Conservation (phyloP, 53 echinoderm and acorn worm species). For the Pentamera pediparva region DNA sequence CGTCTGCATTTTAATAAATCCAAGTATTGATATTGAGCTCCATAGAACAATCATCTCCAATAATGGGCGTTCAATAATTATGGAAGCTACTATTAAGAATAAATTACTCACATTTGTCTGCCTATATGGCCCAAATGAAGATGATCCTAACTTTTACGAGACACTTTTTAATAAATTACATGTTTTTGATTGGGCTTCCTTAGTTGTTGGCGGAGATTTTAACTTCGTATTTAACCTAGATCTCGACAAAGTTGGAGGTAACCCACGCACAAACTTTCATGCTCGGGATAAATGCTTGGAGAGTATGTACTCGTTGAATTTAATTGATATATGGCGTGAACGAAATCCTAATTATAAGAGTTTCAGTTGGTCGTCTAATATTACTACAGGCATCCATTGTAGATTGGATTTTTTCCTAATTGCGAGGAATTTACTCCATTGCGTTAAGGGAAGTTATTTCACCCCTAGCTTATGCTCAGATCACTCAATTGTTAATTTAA, state of each 20-base stretch:
- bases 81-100: not conserved
- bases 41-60: not conserved
- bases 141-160: not conserved
- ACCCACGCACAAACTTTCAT: not conserved
- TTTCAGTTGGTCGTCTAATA: constrained; percentile 6
- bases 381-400: not conserved
- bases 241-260: not conserved
- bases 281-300: not conserved
- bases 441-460: not conserved
- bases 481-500: constrained; percentile 29
- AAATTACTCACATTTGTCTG: not conserved
- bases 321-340: constrained; percentile 9
- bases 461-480: not conserved
- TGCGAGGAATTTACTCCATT: constrained; percentile 1
- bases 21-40: not conserved
- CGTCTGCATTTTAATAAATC: not conserved
- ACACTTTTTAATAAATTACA: not conserved
- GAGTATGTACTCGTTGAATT: not conserved
- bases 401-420: constrained; percentile 20
- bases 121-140: not conserved
- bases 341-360: not conserved
- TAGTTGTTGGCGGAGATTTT: constrained; percentile 13
- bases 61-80: not conserved
- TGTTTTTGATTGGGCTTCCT: not conserved
- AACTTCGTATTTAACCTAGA: not conserved